A percentile compares a stretch with the other conserved stretches of the same genome.
phyloP scores from a whole-genome alignment of 1,140 invertebrate species.

The Drosophila azteca region DNA sequence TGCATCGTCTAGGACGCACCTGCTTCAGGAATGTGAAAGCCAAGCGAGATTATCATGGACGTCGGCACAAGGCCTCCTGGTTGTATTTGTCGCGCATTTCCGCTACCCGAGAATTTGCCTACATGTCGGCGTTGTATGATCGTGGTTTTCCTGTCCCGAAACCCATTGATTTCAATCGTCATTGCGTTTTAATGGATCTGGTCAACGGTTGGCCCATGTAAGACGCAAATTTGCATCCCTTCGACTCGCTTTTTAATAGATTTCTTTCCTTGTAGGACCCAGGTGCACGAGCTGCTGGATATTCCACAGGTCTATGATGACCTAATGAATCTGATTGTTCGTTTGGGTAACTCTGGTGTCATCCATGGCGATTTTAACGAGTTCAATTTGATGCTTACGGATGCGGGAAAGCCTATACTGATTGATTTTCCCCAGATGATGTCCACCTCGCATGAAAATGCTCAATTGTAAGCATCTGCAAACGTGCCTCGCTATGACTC shows the following conservation, averaged over 20 bases:
- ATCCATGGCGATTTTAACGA: conserved; percentile 99
- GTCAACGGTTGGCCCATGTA: conserved; percentile 91
- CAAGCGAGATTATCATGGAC: conserved; percentile 98
- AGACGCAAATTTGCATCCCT: conserved; percentile 65
- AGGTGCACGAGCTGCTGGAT: conserved; percentile 91
- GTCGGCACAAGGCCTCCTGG: conserved; percentile 96
- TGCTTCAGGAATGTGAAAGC: conserved; percentile 98
- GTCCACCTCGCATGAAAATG: conserved; percentile 96
- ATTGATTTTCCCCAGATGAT: conserved; percentile 99
- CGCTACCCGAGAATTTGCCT: conserved; percentile 98
- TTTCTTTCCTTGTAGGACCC: conserved; percentile 86
- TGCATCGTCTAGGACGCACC: conserved; percentile 96
- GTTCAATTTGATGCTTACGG: conserved; percentile 97
- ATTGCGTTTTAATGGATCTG: conserved; percentile 98
- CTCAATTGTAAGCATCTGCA: conserved; percentile 89
- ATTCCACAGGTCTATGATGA: conserved; percentile 94
- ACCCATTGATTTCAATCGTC: conserved; percentile 97
- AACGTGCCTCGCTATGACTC: neutral
- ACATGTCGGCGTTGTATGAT: conserved; percentile 97
- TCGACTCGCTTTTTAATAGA: neutral
- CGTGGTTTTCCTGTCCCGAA: conserved; percentile 97
- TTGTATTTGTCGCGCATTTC: conserved; percentile 98
- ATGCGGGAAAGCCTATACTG: conserved; percentile 92
- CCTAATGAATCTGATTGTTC: conserved; percentile 97
- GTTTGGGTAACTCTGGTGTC: conserved; percentile 95